Percentiles rank a stretch among this genome's conserved stretches.
phyloP scores from a whole-genome alignment of 1,140 invertebrate species.

The Littorina saxatilis region DNA sequence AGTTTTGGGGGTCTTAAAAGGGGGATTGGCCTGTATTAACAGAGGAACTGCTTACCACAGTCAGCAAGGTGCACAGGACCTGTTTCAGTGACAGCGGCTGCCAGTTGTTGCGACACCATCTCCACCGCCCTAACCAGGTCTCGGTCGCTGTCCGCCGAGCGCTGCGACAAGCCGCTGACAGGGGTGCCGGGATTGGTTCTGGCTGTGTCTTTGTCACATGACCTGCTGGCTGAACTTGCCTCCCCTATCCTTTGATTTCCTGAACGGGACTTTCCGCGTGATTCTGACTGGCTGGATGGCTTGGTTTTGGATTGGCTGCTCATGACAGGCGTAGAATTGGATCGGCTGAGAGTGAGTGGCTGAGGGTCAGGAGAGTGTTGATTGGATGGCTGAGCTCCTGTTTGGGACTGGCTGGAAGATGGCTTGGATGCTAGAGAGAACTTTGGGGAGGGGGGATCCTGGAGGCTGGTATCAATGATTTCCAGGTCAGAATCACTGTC shows the following conservation, averaged over 20 bases:
- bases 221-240: neutral
- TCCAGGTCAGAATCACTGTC: slow-evolving; percentile 30
- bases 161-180: neutral
- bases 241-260: too few species aligned
- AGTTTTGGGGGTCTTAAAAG: too few species aligned
- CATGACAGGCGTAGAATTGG: too few species aligned
- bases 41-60: too few species aligned
- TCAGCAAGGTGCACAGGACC: too few species aligned
- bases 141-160: neutral
- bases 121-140: neutral
- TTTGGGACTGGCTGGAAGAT: neutral
- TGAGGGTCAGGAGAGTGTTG: neutral
- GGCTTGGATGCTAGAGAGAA: neutral
- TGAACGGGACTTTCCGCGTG: too few species aligned
- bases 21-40: too few species aligned
- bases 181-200: neutral
- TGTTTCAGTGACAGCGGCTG: too few species aligned
- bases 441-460: slow-evolving; percentile 15
- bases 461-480: slow-evolving; percentile 18
- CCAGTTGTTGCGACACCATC: neutral
- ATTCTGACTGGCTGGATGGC: too few species aligned
- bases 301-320: too few species aligned
- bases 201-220: neutral
- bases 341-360: neutral
- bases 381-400: neutral